Base-by-base conservation (phyloP, 2,888 invertebrate species). In the Thysanoteuthis rhombus region DNA sequence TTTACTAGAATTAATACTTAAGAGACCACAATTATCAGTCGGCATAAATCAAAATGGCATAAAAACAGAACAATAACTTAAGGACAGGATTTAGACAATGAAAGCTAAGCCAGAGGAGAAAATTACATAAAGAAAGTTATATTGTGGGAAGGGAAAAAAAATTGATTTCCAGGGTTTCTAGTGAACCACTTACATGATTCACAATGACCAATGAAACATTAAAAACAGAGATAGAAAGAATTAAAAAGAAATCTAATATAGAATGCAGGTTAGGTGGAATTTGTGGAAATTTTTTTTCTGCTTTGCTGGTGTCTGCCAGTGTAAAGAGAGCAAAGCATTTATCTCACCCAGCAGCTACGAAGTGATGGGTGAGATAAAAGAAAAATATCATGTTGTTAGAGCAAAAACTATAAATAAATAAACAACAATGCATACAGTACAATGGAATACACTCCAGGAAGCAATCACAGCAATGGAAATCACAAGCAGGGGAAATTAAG, bases 221-320 rank as follows among this genome's bases (percentile, higher is more conserved):
- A n/a, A 16, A 75, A 36, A 75, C 8, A 75, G 12, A 75, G 16
- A 36, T 10, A 36, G 36, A 75, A 75, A n/a, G 25, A 36, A 89
- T 12, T n/a, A n/a, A 42, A 40, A 93, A 32, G 28, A 93, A 93
- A 89, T 10, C 8, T 32, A 28, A 6, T 89, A 39, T 32, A 40
- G 32, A 45, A 89, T 89, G 89, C 40, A 89, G 93, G 93, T 89
- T 38, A 47, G 90, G 93, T 93, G 93, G 93, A 93, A 93, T 93
- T 93, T 36, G 93, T 39, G 58, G 22, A 58, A 4, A n/a, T 19
- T 93, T 39, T 47, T n/a, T 75, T 58, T 52, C 36, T 75, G 45
- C 19, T 75, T n/a, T 75, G 12, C 1, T 75, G 4, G 3, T 75
- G 1, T 16, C 75, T 75, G 75, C n/a, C 75, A n/a, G 75, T 16